Evolutionary conservation across 2,113 vertebrate genomes (phyloP), one percentile per base, ranked within the genome.

Genomic region (Sarotherodon lohbergeri): DNA sequence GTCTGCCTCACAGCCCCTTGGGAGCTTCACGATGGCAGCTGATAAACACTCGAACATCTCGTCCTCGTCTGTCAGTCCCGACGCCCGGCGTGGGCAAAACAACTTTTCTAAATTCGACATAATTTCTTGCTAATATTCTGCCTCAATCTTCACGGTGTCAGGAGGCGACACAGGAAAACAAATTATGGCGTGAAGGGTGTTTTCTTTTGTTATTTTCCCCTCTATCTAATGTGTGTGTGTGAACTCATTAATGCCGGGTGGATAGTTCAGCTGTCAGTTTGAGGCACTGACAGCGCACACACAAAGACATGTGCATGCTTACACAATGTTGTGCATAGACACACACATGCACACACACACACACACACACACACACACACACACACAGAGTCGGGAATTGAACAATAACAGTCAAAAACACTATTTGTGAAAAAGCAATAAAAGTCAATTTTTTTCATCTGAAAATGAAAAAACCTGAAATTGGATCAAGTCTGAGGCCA

Each of bases 191-290:
- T 86, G 71, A 87, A 85, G 63, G 76, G 78, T 86, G 85, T 89
- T 90, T 92, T 80, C n/a, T 89, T 24, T 82, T 88, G 9, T 79
- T 73, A 78, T 83, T 81, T 76, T 83, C 22, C 13, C 36, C 83
- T 61, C 32, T 3, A 83, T 55, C 52, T 78, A 85, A 85, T 89
- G 88, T 80, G 81, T 88, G 34, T 63, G 34, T 63, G 85, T 86
- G 90, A 90, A 92, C 91, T 93, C 87, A 91, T 91, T 91, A 88
- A 90, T 83, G 86, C 82, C 7, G 61, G 86, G 89, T 61, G 80
- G 90, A 86, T 71, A 88, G 91, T 93, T 90, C 87, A 91, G 87
- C 85, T 85, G 86, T 91, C 89, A 90, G 71, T 83, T 50, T 82
- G 83, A 88, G 87, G 73, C 24, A 19, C 48, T 61, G 73, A 50